A percentile compares a stretch with the other conserved stretches of the same genome.
Evolutionary conservation across 2,888 invertebrate genomes (phyloP).

Genomic region (Blastobasis adustella): DNA sequence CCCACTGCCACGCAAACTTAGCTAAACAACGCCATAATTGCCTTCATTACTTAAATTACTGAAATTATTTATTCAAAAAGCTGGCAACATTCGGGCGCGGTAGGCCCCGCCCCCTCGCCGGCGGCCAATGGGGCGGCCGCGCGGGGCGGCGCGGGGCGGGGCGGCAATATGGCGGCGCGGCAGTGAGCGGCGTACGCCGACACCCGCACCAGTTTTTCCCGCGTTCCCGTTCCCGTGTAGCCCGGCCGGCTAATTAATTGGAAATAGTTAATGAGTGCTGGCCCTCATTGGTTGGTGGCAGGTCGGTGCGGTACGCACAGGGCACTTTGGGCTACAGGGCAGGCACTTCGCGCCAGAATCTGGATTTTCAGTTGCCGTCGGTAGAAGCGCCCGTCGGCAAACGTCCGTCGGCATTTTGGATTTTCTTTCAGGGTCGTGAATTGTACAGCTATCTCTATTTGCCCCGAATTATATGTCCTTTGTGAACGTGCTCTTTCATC

Average conservation of each 20-base stretch:
- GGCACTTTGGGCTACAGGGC: too few relatives aligned
- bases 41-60: conserved; percentile 76
- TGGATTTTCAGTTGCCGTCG: conserved; percentile 24
- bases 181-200: conserved; percentile 64
- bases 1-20: conserved; percentile 72
- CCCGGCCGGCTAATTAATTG: conserved; percentile 36
- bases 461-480: too few relatives aligned
- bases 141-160: conserved; percentile 43
- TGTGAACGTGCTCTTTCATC: too few relatives aligned
- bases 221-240: conserved; percentile 34
- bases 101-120: conserved; percentile 40
- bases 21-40: conserved; percentile 76
- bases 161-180: conserved; percentile 66
- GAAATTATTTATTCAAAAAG: conserved; percentile 76
- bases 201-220: conserved; percentile 30
- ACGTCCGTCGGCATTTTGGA: conserved; percentile 24
- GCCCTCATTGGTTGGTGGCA: conserved; percentile 4
- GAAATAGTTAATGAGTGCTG: conserved; percentile 38
- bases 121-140: conserved; percentile 40
- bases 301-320: conserved; percentile 21
- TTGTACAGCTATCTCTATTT: too few relatives aligned
- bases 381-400: conserved; percentile 33
- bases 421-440: too few relatives aligned
- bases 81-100: conserved; percentile 68
- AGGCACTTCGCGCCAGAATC: too few relatives aligned